phyloP scores from a whole-genome alignment of 1,140 invertebrate genomes.

The Drosophila jambulina region DNA sequence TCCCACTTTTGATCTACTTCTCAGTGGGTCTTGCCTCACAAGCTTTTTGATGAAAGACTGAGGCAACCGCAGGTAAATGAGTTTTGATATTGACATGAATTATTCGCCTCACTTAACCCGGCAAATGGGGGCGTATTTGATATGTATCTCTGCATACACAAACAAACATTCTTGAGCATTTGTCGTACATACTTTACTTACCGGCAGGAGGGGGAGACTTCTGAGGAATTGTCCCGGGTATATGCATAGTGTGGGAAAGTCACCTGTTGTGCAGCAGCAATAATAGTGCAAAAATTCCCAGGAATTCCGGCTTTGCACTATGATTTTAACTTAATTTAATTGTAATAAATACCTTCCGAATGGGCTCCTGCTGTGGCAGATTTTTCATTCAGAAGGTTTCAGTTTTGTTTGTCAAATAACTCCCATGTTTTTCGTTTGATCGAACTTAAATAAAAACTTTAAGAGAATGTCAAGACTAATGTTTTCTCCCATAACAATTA shows the following conservation, averaged over 20 bases:
- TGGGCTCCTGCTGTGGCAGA: background rate
- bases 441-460: no score
- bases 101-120: constrained; percentile 66
- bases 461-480: no score
- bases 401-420: no score
- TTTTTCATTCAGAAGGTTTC: no score
- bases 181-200: constrained; percentile 7
- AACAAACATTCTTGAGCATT: constrained; percentile 20
- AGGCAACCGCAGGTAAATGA: constrained; percentile 78
- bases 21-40: constrained; percentile 58
- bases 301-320: background rate
- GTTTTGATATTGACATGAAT: constrained; percentile 81
- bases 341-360: background rate
- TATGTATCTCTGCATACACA: constrained; percentile 25
- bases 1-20: constrained; percentile 46
- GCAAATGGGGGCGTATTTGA: constrained; percentile 65
- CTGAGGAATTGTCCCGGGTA: background rate
- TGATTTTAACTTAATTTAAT: background rate
- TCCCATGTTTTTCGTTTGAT: no score
- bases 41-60: constrained; percentile 42
- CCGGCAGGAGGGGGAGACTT: background rate
- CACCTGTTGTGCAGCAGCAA: constrained; percentile 10
- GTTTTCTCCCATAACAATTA: no score
- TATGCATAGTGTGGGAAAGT: background rate
- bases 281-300: background rate